Evolutionary conservation across 2,113 vertebrate species (phyloP), one percentile per base, ranked within the genome.

Genomic region (Callopanchax toddi): DNA sequence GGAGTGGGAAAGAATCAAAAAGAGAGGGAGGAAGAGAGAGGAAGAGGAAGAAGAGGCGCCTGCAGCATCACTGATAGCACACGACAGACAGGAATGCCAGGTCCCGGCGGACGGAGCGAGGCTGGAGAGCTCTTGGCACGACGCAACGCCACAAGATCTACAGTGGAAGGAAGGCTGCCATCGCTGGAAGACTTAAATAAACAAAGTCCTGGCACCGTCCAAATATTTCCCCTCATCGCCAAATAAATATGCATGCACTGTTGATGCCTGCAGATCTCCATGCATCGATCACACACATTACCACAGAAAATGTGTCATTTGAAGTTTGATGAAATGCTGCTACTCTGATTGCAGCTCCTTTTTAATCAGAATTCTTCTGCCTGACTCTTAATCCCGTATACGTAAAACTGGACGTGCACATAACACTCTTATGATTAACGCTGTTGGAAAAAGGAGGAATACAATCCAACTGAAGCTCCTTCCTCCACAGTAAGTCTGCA

Each of bases 71-170:
- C 86, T 87, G 91, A 92, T 91, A 91, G 88, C 82, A 63, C 83
- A 75, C 86, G 79, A 86, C 68, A 89, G 89, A 90, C 86, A 86
- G 82, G 85, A 91, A 91, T 90, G 89, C 89, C 79, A 85, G 67
- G 52, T 89, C 86, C 86, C 81, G 4, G 60, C 56, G 86, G 88
- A 89, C 52, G 71, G 66, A 75, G 78, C 20, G 37, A 70, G 76
- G 23, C 75, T 16, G 51, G 64, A 46, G 67, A 71, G 53, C 21
- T 70, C 68, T 87, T 85, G 82, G 83, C 68, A 11, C 60, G 63
- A 71, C 49, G 60, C 52, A 71, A 37, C 59, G 34, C 62, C 40
- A 8, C 63, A 40, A 54, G 81, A 80, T 81, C 72, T 74, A 79
- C 57, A 62, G 78, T 29, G 58, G 57, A 60, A 40, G 22, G 49